Evolutionary conservation across 37 sponge, comb jelly and placozoan species (phyloP).

Genomic region (Dysidea cf. avara): DNA sequence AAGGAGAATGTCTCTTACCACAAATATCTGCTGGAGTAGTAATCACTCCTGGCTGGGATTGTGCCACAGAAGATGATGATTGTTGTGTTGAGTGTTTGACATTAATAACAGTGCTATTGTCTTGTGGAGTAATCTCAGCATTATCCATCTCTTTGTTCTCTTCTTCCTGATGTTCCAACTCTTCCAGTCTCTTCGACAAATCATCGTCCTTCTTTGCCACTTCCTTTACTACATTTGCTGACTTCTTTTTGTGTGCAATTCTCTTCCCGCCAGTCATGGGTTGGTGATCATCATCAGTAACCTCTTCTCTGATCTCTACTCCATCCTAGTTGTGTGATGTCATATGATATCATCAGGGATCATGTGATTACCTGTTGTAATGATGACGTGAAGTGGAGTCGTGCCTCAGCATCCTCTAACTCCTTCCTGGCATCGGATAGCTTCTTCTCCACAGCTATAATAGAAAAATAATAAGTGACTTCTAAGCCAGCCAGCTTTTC

Average conservation of each 20-base stretch:
- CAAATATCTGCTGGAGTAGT: background rate
- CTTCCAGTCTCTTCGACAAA: conserved; percentile 42
- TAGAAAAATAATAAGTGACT: background rate
- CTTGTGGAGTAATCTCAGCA: background rate
- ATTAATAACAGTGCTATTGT: no score
- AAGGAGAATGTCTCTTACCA: conserved; percentile 20
- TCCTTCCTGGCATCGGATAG: conserved; percentile 35
- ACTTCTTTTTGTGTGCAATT: conserved; percentile 9
- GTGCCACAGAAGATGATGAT: no score
- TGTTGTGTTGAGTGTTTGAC: no score
- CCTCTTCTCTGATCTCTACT: conserved; percentile 74
- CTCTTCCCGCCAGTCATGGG: conserved; percentile 1
- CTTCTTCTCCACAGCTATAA: conserved; percentile 57
- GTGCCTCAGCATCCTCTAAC: conserved; percentile 44
- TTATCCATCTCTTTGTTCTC: background rate
- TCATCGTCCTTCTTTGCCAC: background rate
- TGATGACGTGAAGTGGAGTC: conserved; percentile 14
- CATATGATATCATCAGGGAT: background rate
- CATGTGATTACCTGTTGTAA: background rate
- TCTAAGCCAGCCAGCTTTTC: background rate
- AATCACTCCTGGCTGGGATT: no score
- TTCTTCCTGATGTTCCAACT: conserved; percentile 53
- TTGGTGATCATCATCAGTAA: conserved; percentile 1
- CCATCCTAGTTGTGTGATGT: conserved; percentile 20
- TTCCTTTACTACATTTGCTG: conserved; percentile 4